A percentile compares a stretch with the other conserved stretches of the same genome.
Conservation (phyloP, 2,888 invertebrate genomes). For the Phrixothrix hirtus region DNA sequence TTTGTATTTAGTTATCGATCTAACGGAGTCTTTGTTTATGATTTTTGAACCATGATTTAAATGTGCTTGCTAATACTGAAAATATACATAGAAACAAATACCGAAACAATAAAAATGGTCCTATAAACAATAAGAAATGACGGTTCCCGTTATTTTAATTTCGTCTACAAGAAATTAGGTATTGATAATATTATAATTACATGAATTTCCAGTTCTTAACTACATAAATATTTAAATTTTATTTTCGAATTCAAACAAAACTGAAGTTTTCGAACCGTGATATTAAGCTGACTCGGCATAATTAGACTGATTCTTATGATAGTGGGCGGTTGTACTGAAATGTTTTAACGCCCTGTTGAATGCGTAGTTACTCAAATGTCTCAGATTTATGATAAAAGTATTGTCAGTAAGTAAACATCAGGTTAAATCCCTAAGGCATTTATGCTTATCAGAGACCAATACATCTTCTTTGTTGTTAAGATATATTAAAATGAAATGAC, state of each 20-base stretch:
- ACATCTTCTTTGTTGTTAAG: not conserved
- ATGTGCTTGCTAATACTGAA: too few relatives aligned
- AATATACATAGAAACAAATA: too few relatives aligned
- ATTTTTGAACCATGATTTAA: too few relatives aligned
- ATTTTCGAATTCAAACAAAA: not conserved
- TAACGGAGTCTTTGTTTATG: too few relatives aligned
- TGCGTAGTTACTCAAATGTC: not conserved
- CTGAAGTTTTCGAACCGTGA: not conserved
- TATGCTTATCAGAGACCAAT: not conserved
- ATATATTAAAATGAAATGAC: constrained; percentile 6
- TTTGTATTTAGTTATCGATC: too few relatives aligned
- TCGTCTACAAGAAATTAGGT: too few relatives aligned
- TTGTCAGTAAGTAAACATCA: constrained; percentile 1
- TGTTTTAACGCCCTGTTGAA: constrained; percentile 12
- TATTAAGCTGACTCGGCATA: not conserved
- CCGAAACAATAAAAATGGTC: too few relatives aligned
- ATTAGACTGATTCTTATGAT: not conserved
- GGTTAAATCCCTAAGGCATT: too few relatives aligned
- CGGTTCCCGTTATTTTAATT: too few relatives aligned
- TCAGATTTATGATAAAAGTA: constrained; percentile 9
- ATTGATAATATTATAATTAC: not conserved
- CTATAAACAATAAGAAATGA: too few relatives aligned
- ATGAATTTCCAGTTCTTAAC: too few relatives aligned
- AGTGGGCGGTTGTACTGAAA: constrained; percentile 1
- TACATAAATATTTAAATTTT: too few relatives aligned